These are phyloP conservation scores for Apostichopus californicus DNA, from an alignment of 35 echinoderm and acorn worm genomes.

Conservation along the genomic window DNA sequence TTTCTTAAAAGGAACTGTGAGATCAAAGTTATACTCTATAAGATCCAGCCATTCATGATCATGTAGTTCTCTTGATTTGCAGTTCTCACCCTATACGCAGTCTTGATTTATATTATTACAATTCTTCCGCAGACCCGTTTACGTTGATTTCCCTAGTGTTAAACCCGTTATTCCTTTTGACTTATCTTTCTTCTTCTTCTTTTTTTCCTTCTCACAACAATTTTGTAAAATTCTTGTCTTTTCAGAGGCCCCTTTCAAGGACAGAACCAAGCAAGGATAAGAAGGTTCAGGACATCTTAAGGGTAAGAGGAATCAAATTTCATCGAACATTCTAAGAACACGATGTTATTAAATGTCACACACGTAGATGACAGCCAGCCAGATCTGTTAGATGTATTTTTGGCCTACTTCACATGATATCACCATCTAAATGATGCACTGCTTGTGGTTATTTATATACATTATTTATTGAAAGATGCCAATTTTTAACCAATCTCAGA, in stretches of 20 bases:
- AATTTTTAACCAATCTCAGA: too few species aligned
- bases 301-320: constrained; percentile 17
- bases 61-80: too few species aligned
- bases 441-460: too few species aligned
- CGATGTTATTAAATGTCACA: not conserved
- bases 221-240: not conserved
- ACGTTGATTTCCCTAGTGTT: constrained; percentile 12
- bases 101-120: too few species aligned
- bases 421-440: too few species aligned
- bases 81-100: too few species aligned
- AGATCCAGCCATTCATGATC: too few species aligned
- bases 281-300: constrained; percentile 48
- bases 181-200: not conserved
- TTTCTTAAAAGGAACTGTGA: too few species aligned
- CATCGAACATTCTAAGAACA: not conserved
- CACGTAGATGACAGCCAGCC: not conserved
- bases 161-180: not conserved
- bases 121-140: not conserved
- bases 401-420: not conserved
- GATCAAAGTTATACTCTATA: too few species aligned
- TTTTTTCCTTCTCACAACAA: not conserved
- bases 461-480: too few species aligned
- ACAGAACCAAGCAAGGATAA: constrained; percentile 35
- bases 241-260: constrained; percentile 22
- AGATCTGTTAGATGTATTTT: not conserved